These are phyloP conservation scores for Pollachius pollachius DNA, from an alignment of 2,113 vertebrate genomes.

Conservation along the genomic window DNA sequence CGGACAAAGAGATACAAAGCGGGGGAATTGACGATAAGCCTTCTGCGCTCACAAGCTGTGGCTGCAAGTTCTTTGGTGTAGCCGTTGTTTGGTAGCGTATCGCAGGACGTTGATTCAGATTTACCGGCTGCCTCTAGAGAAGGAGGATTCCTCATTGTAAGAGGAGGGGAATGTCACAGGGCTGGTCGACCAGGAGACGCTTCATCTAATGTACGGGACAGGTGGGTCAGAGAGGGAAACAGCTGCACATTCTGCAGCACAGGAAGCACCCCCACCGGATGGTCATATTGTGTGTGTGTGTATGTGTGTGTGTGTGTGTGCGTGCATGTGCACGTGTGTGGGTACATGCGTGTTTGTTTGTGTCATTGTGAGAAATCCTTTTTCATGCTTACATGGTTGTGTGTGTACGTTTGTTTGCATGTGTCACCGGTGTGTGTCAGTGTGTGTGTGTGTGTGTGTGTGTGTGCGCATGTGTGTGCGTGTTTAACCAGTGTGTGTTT, in stretches of 20 bases:
- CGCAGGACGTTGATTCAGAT: background rate
- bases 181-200: background rate
- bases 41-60: background rate
- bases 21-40: background rate
- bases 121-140: background rate
- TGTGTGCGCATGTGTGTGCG: background rate
- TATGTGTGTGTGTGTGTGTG: conserved; percentile 1
- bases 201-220: conserved; percentile 5
- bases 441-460: conserved; percentile 18
- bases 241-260: conserved; percentile 59
- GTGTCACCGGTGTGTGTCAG: background rate
- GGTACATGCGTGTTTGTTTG: conserved; percentile 6
- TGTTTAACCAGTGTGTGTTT: no score
- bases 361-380: background rate
- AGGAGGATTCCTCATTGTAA: background rate
- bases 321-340: conserved; percentile 13
- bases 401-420: background rate
- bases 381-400: background rate
- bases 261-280: conserved; percentile 57
- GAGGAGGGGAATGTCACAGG: background rate
- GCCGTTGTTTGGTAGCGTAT: background rate
- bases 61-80: background rate
- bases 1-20: background rate
- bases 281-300: conserved; percentile 12
- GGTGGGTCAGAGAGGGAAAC: conserved; percentile 49